These are phyloP conservation scores for Cyclina sinensis DNA, from an alignment of 1,140 invertebrate genomes.

Conservation along the genomic window DNA sequence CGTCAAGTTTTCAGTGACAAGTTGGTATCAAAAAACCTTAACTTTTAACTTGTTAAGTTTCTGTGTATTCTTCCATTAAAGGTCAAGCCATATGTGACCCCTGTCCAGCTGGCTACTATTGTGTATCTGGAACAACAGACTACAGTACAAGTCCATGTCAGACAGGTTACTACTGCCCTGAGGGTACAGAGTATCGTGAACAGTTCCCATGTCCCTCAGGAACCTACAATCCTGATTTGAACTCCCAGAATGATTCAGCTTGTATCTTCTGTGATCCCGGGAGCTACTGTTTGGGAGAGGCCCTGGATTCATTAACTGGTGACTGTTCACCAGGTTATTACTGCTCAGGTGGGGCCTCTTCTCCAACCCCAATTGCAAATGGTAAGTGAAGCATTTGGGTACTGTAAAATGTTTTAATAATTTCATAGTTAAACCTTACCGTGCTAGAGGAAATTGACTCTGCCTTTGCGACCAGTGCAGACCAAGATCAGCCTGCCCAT, in stretches of 20 bases:
- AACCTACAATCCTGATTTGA: conserved; percentile 79
- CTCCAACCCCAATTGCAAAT: conserved; percentile 75
- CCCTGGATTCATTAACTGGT: conserved; percentile 73
- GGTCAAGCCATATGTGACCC: conserved; percentile 77
- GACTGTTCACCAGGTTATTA: conserved; percentile 84
- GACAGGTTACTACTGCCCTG: conserved; percentile 81
- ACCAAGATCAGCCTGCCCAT: too few species aligned
- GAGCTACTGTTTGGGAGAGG: conserved; percentile 77
- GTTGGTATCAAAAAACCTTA: too few species aligned
- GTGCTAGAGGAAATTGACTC: too few species aligned
- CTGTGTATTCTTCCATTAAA: too few species aligned
- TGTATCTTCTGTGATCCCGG: conserved; percentile 82
- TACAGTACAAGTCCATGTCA: conserved; percentile 73
- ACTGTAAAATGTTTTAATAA: too few species aligned
- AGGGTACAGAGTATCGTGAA: conserved; percentile 77
- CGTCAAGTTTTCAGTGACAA: too few species aligned
- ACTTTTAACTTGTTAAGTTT: too few species aligned
- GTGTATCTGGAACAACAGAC: conserved; percentile 75
- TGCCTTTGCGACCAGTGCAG: too few species aligned
- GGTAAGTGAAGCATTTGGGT: conserved; percentile 75
- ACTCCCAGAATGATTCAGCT: conserved; percentile 68
- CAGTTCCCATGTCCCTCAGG: conserved; percentile 81
- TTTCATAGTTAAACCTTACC: too few species aligned
- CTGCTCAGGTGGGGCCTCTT: conserved; percentile 81
- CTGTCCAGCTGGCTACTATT: conserved; percentile 82